A percentile compares a stretch with the other conserved stretches of the same genome.
Evolutionary conservation across 2,113 vertebrate species (phyloP).

Genomic region (Hydrolagus affinis): DNA sequence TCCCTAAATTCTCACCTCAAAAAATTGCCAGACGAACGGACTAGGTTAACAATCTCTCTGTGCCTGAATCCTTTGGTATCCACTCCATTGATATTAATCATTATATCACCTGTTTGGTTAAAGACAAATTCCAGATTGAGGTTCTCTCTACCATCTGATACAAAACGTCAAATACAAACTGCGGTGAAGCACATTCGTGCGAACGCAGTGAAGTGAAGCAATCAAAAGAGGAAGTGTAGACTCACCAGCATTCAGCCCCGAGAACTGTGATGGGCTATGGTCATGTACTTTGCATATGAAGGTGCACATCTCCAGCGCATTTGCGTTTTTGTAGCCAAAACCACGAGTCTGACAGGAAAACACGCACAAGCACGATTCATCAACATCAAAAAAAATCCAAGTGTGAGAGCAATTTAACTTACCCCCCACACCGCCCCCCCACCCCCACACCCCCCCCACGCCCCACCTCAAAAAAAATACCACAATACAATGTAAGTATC

Average conservation of each 20-base stretch:
- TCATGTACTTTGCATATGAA: constrained; percentile 71
- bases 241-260: constrained; percentile 78
- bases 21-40: constrained; percentile 70
- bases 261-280: constrained; percentile 68
- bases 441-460: no score
- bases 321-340: constrained; percentile 53
- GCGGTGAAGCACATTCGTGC: neutral
- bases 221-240: neutral
- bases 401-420: neutral
- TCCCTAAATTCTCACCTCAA: constrained; percentile 58
- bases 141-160: neutral
- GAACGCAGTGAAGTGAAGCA: neutral
- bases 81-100: constrained; percentile 70
- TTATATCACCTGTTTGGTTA: constrained; percentile 66
- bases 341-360: constrained; percentile 61
- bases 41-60: constrained; percentile 69
- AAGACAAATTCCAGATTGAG: constrained; percentile 16
- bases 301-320: constrained; percentile 62
- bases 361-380: neutral
- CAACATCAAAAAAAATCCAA: constrained; percentile 22
- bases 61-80: constrained; percentile 67
- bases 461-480: neutral
- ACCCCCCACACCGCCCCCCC: no score
- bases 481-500: neutral
- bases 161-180: neutral